phyloP scores from a whole-genome alignment of 2,888 invertebrate species.

The Pecten maximus region DNA sequence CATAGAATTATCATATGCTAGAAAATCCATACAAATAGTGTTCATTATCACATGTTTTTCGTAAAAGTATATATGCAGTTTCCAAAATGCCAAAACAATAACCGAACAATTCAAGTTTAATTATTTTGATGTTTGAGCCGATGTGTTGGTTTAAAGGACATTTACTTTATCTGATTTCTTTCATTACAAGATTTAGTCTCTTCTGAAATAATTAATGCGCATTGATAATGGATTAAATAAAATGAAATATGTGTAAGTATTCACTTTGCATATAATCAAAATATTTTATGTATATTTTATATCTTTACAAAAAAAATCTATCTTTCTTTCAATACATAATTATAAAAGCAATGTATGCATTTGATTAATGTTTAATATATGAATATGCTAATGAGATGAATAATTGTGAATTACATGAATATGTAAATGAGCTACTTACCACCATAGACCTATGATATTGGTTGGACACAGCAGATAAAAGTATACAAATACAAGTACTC shows the following conservation, averaged over 20 bases:
- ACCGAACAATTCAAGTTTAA: no score
- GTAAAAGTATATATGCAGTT: neutral
- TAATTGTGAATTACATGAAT: neutral
- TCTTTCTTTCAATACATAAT: no score
- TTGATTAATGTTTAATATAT: neutral
- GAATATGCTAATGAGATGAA: neutral
- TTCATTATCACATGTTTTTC: neutral
- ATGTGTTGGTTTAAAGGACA: no score
- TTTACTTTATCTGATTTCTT: no score
- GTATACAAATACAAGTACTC: constrained; percentile 91
- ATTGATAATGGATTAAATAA: neutral
- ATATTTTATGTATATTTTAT: no score
- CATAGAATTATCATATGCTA: neutral
- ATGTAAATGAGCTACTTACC: constrained; percentile 87
- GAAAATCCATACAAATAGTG: neutral
- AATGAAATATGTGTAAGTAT: no score
- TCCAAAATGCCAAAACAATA: no score
- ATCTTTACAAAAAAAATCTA: no score
- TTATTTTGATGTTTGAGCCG: no score
- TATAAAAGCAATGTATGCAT: neutral
- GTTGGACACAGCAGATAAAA: constrained; percentile 93
- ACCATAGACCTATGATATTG: constrained; percentile 89
- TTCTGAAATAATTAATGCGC: no score
- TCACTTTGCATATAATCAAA: no score
- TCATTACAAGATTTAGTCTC: no score